A percentile compares a stretch with the other conserved stretches of the same genome.
These are phyloP conservation scores for Cephus runcator DNA, from an alignment of 2,888 invertebrate species.

Conservation along the genomic window DNA sequence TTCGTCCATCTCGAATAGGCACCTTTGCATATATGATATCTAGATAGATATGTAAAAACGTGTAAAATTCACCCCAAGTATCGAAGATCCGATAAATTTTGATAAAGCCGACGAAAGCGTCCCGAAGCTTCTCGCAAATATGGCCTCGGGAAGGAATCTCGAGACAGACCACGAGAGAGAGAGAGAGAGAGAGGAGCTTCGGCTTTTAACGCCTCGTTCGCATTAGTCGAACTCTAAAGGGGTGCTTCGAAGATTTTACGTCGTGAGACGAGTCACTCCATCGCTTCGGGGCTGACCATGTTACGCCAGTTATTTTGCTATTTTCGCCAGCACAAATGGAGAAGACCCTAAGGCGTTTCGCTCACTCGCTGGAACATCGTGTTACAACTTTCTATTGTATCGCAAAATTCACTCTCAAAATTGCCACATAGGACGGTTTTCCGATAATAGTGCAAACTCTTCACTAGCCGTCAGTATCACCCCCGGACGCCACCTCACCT, in stretches of 20 bases:
- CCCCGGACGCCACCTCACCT: background rate
- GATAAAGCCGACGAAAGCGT: background rate
- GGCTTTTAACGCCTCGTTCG: constrained; percentile 14
- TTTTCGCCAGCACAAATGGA: constrained; percentile 22
- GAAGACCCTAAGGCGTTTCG: constrained; percentile 15
- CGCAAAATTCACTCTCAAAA: constrained; percentile 18
- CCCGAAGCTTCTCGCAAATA: background rate
- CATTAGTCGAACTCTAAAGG: constrained; percentile 10
- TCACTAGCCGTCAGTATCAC: background rate
- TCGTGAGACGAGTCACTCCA: constrained; percentile 9
- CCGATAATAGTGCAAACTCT: background rate
- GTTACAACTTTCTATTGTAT: constrained; percentile 20
- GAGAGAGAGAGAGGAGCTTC: background rate
- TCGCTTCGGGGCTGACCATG: constrained; percentile 6
- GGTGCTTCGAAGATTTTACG: background rate
- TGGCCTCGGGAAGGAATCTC: background rate
- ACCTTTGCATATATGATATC: background rate
- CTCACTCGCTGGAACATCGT: constrained; percentile 21
- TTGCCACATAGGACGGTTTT: background rate
- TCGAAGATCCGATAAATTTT: background rate
- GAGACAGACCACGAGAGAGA: background rate
- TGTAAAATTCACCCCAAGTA: background rate
- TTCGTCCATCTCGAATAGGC: background rate
- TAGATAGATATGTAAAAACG: background rate
- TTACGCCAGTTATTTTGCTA: constrained; percentile 19